Conservation (phyloP, 1,140 invertebrate genomes). For the Palaemon carinicauda region DNA sequence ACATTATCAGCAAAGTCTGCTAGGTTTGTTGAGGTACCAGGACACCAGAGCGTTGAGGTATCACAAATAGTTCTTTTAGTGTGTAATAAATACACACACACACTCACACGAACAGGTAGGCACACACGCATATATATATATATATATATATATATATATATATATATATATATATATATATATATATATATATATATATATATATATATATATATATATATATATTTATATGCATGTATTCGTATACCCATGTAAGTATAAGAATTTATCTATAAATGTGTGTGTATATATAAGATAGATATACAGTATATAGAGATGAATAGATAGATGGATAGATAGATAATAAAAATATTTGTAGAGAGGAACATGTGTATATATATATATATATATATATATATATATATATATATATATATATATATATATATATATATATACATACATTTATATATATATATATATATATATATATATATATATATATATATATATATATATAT, state of each 20-base stretch:
- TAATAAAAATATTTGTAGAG: too few relatives aligned
- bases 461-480: neutral
- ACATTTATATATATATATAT: constrained; percentile 9
- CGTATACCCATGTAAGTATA: neutral
- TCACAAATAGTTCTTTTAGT: too few relatives aligned
- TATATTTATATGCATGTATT: neutral
- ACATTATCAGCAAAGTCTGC: too few relatives aligned
- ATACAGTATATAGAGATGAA: too few relatives aligned
- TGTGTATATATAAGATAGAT: neutral
- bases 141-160: constrained; percentile 9
- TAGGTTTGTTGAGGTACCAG: too few relatives aligned
- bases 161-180: constrained; percentile 4
- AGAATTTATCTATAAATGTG: neutral
- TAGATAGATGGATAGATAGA: too few relatives aligned
- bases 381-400: constrained; percentile 20
- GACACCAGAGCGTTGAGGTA: too few relatives aligned
- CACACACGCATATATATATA: too few relatives aligned
- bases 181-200: neutral
- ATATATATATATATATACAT: neutral
- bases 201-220: neutral
- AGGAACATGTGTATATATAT: neutral
- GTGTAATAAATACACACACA: too few relatives aligned
- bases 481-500: neutral
- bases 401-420: neutral
- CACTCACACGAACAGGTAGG: too few relatives aligned